A percentile compares a stretch with the other conserved stretches of the same genome.
These are phyloP conservation scores for Rhogogaster chlorosoma DNA, from an alignment of 2,888 invertebrate species.

Conservation along the genomic window DNA sequence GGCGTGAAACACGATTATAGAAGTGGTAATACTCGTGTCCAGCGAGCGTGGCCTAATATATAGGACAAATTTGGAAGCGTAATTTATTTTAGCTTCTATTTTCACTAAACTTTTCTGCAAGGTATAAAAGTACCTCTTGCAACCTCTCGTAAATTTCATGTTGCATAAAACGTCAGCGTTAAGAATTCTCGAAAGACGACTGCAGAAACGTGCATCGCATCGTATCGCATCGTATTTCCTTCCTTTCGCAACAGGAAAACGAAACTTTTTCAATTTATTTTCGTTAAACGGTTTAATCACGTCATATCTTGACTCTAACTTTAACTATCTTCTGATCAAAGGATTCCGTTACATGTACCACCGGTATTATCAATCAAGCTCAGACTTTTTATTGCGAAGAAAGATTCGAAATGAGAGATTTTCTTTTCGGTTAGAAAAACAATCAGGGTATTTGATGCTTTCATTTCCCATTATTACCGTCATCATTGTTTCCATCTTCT, in stretches of 20 bases:
- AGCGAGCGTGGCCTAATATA: background rate
- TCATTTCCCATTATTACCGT: background rate
- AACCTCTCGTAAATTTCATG: background rate
- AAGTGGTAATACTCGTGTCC: background rate
- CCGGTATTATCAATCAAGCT: background rate
- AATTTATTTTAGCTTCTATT: background rate
- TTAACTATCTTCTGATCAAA: background rate
- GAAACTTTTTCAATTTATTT: slow-evolving; percentile 18
- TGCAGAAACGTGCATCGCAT: background rate
- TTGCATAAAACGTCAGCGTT: background rate
- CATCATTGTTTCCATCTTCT: too few relatives aligned
- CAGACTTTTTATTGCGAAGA: background rate
- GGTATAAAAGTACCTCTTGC: background rate
- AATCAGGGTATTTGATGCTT: background rate
- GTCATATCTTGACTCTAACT: background rate
- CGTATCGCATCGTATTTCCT: background rate
- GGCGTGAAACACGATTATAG: slow-evolving; percentile 22
- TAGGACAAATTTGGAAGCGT: background rate
- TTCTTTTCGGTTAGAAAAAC: background rate
- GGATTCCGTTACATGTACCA: background rate
- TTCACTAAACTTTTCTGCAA: background rate
- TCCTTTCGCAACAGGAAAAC: background rate
- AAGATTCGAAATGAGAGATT: background rate
- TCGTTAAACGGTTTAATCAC: slow-evolving; percentile 13
- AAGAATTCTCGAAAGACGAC: background rate